Conservation (phyloP, 2,797 vertebrate species). For the Tokudaia muenninki region DNA sequence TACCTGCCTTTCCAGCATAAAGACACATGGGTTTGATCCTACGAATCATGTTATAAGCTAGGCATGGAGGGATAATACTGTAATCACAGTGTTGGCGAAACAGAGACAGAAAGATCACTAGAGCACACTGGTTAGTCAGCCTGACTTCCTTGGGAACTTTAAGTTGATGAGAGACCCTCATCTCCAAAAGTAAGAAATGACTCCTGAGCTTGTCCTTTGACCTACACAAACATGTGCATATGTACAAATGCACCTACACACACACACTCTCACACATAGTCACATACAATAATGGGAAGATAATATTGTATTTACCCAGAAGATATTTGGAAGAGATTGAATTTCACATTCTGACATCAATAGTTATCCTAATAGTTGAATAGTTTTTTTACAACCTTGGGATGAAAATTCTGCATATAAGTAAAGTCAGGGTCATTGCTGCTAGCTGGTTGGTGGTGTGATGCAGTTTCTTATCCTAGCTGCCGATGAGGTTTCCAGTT, state of each 20-base stretch:
- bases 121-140: neutral
- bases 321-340: neutral
- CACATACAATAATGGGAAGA: neutral
- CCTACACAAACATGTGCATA: neutral
- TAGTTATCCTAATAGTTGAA: neutral
- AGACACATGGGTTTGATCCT: neutral
- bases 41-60: neutral
- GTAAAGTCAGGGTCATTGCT: neutral
- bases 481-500: conserved; percentile 10
- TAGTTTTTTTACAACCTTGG: neutral
- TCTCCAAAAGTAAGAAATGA: neutral
- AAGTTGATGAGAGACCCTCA: neutral
- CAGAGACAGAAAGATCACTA: neutral
- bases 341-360: neutral
- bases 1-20: neutral
- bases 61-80: neutral
- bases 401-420: neutral
- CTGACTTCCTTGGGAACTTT: neutral
- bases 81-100: no score
- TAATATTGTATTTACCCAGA: neutral
- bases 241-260: neutral
- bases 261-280: neutral
- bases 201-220: neutral
- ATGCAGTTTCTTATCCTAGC: neutral
- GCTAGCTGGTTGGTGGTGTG: neutral